Evolutionary conservation across 2,113 vertebrate species (phyloP).

Genomic region (Caracal caracal): DNA sequence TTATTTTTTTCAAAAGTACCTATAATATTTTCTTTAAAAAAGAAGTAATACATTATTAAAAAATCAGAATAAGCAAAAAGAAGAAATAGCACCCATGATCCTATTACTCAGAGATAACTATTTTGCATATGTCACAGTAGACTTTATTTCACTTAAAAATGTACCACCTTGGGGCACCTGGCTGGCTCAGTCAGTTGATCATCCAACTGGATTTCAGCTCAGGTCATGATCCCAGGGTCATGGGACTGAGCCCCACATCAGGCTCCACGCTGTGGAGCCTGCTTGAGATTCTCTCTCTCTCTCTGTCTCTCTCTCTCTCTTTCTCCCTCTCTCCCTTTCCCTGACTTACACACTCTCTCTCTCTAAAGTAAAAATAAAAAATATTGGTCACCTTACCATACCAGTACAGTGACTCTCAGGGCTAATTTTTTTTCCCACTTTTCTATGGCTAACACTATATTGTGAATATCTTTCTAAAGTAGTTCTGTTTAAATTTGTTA

Average conservation of each 20-base stretch:
- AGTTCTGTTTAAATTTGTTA: not conserved
- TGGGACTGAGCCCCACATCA: no score
- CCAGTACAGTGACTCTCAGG: not conserved
- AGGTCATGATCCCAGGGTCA: no score
- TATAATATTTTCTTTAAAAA: constrained; percentile 27
- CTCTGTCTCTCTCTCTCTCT: no score
- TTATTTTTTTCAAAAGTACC: constrained; percentile 26
- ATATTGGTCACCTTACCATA: not conserved
- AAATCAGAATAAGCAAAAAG: constrained; percentile 51
- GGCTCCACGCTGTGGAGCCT: no score
- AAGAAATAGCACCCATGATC: not conserved
- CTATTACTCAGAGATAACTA: not conserved
- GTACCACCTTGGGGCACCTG: not conserved
- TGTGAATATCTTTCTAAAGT: constrained; percentile 4
- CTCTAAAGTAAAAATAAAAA: no score
- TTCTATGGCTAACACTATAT: not conserved
- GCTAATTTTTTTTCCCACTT: not conserved
- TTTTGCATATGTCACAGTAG: constrained; percentile 11
- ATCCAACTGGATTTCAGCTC: no score
- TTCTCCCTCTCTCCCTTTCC: no score
- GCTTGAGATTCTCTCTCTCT: no score
- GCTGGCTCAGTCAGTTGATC: no score
- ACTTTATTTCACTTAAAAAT: constrained; percentile 49
- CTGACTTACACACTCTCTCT: no score
- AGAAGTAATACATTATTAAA: not conserved